Evolutionary conservation across 2,113 vertebrate genomes (phyloP).

Genomic region (Myotis lucifugus): DNA sequence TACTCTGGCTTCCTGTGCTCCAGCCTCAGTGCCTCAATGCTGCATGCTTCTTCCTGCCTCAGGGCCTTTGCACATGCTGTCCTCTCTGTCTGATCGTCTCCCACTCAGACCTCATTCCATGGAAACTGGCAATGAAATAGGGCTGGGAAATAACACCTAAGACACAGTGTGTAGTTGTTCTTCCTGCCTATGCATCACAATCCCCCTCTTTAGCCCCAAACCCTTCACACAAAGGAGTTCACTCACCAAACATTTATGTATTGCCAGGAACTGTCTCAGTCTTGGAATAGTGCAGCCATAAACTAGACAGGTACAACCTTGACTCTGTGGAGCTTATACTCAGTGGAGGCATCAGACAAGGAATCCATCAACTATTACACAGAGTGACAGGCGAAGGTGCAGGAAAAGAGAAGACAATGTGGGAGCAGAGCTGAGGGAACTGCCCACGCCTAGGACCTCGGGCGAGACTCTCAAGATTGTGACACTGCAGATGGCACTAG

Average conservation of each 20-base stretch:
- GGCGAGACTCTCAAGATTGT: neutral
- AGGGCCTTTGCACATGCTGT: neutral
- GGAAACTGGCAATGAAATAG: neutral
- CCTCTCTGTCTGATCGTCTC: neutral
- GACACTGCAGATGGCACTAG: neutral
- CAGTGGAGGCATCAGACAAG: neutral
- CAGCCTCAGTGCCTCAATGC: no score
- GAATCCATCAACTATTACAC: neutral
- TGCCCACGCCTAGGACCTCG: neutral
- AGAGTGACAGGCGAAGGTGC: neutral
- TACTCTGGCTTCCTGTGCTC: neutral
- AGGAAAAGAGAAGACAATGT: neutral
- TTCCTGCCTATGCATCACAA: neutral
- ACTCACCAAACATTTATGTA: neutral
- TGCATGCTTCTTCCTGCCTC: neutral
- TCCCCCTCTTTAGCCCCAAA: neutral
- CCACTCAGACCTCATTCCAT: neutral
- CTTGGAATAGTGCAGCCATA: no score
- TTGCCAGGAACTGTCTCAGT: neutral
- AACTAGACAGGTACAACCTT: neutral
- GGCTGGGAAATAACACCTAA: no score
- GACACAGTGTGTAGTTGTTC: neutral
- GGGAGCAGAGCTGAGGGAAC: neutral
- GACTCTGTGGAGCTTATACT: neutral
- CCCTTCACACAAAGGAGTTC: neutral